Percentiles rank a stretch among this genome's conserved stretches.
These are phyloP conservation scores for Montifringilla adamsi DNA, from an alignment of 2,113 vertebrate species.

Conservation along the genomic window DNA sequence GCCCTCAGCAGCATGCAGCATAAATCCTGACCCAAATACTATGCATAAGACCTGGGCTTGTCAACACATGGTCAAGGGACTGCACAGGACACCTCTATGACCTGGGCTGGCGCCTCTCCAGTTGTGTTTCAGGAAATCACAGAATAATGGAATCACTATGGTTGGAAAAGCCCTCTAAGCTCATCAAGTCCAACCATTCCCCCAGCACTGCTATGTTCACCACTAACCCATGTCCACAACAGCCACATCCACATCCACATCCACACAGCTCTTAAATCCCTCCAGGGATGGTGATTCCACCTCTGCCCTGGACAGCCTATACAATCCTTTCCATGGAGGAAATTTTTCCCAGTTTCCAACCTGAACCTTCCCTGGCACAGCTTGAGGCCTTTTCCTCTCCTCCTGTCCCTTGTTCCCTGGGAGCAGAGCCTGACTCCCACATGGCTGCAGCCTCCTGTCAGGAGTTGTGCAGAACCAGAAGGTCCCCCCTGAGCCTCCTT, in stretches of 20 bases:
- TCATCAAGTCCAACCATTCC: background rate
- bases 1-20: background rate
- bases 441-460: background rate
- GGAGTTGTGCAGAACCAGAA: background rate
- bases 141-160: background rate
- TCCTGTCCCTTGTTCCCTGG: background rate
- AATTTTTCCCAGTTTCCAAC: background rate
- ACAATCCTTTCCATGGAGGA: background rate
- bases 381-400: fast-evolving
- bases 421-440: background rate
- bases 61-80: fast-evolving
- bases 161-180: background rate
- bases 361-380: background rate
- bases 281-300: background rate
- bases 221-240: background rate
- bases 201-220: background rate
- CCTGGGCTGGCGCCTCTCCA: background rate
- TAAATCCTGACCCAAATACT: background rate
- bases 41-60: background rate
- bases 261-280: background rate
- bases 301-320: background rate
- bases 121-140: background rate
- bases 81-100: background rate
- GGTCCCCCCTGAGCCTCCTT: background rate
- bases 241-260: background rate